Base-by-base conservation (phyloP, 2,113 vertebrate species). In the Amazona vittata region DNA sequence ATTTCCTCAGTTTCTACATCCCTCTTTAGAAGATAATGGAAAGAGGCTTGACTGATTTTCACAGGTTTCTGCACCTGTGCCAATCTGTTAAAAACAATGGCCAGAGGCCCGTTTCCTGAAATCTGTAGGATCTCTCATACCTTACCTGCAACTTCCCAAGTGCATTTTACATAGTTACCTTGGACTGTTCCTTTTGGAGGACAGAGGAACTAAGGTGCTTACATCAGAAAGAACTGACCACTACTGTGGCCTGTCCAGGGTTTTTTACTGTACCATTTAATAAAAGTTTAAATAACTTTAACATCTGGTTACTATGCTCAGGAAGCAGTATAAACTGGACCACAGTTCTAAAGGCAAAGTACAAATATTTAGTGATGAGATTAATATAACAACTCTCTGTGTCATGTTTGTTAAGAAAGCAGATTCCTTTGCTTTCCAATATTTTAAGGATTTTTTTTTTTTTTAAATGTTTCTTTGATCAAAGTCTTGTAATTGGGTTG, bases 371-470 rank as follows among this genome's bases (percentile, higher is more conserved):
- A 80, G 35, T 52, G 41, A 64, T 49, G 39, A 86, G 52, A 88
- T 41, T 68, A 86, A 93, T 20, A 22, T 49, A 37, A 63, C 44
- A 80, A 18, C n/a, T 84, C 46, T 68, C 44, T 73, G 33, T 89
- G 68, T 55, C 29, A 59, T 46, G 25, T 84, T 94, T 97, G 76
- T 53, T 37, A 47, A 63, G 53, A 53, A 83, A 67, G 83, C 46
- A 92, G 67, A 95, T 78, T 57, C 39, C 25, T 94, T 68, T 81
- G 69, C 59, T 86, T 95, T 84, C 76, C 55, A 94, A 77, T 68
- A 18, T 31, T 53, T 92, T 63, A 59, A n/a, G 33, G 33, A 33
- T n/a, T 9, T 59, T 6, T 43, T 74, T 24, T 44, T 37, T 19
- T 52, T 65, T 57, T 20, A 74, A 86, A 4, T 10, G 68, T 88